Evolutionary conservation across 1,140 invertebrate species (phyloP).

Genomic region (Tetragonula clypearis): DNA sequence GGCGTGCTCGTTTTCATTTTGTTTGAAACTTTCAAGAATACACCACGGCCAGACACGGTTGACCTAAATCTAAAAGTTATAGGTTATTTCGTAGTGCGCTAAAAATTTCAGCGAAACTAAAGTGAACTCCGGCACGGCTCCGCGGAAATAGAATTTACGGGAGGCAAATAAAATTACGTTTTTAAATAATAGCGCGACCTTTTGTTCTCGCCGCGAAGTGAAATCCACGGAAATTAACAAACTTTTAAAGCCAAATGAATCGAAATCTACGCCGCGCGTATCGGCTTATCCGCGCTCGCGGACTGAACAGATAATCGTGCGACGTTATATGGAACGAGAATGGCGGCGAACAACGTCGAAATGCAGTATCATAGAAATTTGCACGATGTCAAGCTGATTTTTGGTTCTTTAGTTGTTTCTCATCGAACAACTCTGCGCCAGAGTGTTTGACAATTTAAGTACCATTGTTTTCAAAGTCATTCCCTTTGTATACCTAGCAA

Average conservation of each 20-base stretch:
- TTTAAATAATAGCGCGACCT: conserved; percentile 7
- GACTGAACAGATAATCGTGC: neutral
- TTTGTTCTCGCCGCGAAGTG: neutral
- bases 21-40: conserved; percentile 27
- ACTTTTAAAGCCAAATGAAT: neutral
- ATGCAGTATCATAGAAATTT: conserved; percentile 4
- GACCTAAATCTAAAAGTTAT: conserved; percentile 30
- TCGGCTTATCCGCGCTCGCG: neutral
- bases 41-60: neutral
- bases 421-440: neutral
- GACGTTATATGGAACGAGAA: neutral
- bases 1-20: conserved; percentile 29
- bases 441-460: neutral
- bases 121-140: neutral
- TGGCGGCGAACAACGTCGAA: neutral
- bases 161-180: conserved; percentile 4
- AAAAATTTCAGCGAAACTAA: conserved; percentile 33
- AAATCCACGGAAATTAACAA: neutral
- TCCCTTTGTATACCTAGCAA: too few relatives aligned
- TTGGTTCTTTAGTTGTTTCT: neutral
- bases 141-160: conserved; percentile 29
- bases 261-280: neutral
- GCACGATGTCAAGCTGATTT: neutral
- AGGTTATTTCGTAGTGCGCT: conserved; percentile 29
- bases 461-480: neutral